These are phyloP conservation scores for Etheostoma cragini DNA, from an alignment of 2,113 vertebrate species.

Conservation along the genomic window DNA sequence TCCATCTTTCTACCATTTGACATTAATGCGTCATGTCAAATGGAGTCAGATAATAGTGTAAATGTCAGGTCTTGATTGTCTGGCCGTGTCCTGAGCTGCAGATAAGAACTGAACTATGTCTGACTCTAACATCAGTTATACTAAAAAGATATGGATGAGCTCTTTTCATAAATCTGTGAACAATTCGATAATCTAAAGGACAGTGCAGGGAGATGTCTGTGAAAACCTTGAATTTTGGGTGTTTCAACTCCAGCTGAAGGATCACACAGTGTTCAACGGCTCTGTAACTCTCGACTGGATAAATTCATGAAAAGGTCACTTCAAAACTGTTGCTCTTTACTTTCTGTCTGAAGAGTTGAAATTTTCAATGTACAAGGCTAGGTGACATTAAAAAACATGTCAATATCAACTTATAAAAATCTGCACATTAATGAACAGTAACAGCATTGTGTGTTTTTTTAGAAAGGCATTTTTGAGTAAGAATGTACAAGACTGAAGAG, in stretches of 20 bases:
- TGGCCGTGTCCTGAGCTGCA: slow-evolving; percentile 12
- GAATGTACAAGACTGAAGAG: not conserved
- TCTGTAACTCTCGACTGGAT: slow-evolving; percentile 3
- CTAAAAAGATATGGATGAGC: slow-evolving; percentile 35
- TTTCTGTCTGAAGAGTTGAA: slow-evolving; percentile 34
- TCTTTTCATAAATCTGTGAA: slow-evolving; percentile 30
- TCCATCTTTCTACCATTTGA: not conserved
- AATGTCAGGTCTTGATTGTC: slow-evolving; percentile 48
- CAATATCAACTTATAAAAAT: slow-evolving; percentile 9
- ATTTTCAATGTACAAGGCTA: slow-evolving; percentile 20
- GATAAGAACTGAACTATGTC: slow-evolving; percentile 35
- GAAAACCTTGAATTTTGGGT: not conserved
- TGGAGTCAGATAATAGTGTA: slow-evolving; percentile 19
- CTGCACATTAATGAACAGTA: slow-evolving; percentile 1
- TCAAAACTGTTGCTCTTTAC: slow-evolving; percentile 17
- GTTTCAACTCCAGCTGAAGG: not conserved
- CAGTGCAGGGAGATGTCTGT: not conserved
- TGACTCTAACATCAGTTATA: not conserved
- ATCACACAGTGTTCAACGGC: not conserved
- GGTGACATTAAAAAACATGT: slow-evolving; percentile 35
- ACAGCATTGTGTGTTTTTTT: not conserved
- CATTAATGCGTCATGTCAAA: slow-evolving; percentile 10
- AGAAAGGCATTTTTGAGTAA: not conserved
- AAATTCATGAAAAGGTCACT: slow-evolving; percentile 35
- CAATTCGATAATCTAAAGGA: slow-evolving; percentile 12